Percentiles rank a stretch among this genome's conserved stretches.
Evolutionary conservation across 2,888 invertebrate species (phyloP).

Genomic region (Rhimphoctona megacephalus): DNA sequence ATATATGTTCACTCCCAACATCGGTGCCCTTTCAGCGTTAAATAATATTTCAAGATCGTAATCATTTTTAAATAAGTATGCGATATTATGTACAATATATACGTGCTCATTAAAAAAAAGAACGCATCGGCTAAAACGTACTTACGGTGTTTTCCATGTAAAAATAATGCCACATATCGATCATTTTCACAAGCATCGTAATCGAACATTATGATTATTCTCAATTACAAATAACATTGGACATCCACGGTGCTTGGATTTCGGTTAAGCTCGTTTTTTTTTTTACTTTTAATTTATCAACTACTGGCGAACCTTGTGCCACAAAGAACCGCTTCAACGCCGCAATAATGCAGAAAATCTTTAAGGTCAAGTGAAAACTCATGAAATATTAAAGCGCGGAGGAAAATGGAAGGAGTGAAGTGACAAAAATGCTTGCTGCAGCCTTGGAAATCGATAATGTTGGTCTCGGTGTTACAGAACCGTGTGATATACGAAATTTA

Average conservation of each 20-base stretch:
- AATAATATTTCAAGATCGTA: conserved; percentile 23
- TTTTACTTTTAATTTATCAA: not conserved
- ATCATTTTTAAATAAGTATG: conserved; percentile 54
- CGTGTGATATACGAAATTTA: not conserved
- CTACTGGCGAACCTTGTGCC: not conserved
- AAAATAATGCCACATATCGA: not conserved
- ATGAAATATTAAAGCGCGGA: not conserved
- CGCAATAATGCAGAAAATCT: not conserved
- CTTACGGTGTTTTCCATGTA: not conserved
- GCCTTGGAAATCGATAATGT: conserved; percentile 16
- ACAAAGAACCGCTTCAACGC: not conserved
- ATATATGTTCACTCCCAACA: not conserved
- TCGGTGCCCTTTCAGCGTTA: conserved; percentile 3
- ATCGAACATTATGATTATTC: not conserved
- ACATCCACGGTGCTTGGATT: not conserved
- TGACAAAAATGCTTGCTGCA: not conserved
- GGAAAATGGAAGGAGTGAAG: not conserved
- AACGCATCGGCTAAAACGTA: conserved; percentile 1
- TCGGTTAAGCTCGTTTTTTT: not conserved
- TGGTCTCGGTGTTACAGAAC: not conserved
- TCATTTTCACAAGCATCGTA: not conserved
- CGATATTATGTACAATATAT: conserved; percentile 62
- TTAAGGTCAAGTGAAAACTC: conserved; percentile 39
- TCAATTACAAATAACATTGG: not conserved
- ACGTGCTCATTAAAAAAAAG: conserved; percentile 66